phyloP scores from a whole-genome alignment of 2,888 invertebrate genomes.

The Heliconius ethilla region DNA sequence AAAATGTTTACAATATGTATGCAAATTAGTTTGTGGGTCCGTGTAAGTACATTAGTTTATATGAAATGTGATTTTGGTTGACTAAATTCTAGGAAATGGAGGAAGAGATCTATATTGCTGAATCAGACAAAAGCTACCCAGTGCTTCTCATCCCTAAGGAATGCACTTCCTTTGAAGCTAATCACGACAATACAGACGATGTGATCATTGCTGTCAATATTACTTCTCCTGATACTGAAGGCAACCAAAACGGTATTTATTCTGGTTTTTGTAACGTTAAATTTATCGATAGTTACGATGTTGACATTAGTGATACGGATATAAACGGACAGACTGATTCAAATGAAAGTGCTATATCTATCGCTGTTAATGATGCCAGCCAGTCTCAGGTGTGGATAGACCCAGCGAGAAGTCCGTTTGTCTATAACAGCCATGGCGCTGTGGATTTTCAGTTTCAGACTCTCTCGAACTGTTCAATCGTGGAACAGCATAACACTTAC shows the following conservation, averaged over 20 bases:
- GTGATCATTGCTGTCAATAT: conserved; percentile 67
- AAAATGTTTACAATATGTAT: background rate
- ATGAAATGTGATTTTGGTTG: background rate
- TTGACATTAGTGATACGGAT: conserved; percentile 46
- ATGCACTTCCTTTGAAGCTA: conserved; percentile 62
- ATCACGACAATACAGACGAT: conserved; percentile 61
- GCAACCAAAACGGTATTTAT: conserved; percentile 62
- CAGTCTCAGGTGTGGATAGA: conserved; percentile 74
- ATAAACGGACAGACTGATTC: conserved; percentile 30
- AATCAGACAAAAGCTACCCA: conserved; percentile 58
- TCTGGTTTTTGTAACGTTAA: conserved; percentile 69
- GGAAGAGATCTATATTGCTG: conserved; percentile 48
- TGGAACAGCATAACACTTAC: conserved; percentile 68
- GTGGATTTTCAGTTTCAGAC: conserved; percentile 53
- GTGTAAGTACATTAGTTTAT: background rate
- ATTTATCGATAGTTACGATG: conserved; percentile 59
- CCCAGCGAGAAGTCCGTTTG: conserved; percentile 65
- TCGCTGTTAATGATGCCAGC: conserved; percentile 54
- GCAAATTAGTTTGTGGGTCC: background rate
- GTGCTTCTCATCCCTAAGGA: conserved; percentile 67
- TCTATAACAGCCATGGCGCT: conserved; percentile 63
- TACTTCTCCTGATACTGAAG: conserved; percentile 63
- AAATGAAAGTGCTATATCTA: conserved; percentile 48
- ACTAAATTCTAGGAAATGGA: conserved; percentile 56
- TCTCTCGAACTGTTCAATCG: conserved; percentile 56